phyloP scores from a whole-genome alignment of 2,113 vertebrate species.

The Andinoacara biseriatus region DNA sequence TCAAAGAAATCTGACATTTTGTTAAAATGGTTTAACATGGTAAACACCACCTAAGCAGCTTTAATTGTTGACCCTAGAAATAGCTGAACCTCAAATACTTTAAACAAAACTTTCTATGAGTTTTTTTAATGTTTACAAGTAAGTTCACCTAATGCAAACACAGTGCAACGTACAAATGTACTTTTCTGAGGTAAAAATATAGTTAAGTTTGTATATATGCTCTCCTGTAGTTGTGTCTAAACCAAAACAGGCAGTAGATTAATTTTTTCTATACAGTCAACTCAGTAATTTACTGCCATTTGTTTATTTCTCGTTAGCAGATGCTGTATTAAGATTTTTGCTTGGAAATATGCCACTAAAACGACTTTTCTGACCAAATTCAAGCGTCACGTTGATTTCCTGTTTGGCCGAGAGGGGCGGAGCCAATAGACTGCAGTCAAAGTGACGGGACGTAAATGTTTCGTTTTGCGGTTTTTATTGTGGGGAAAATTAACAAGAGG shows the following conservation, averaged over 20 bases:
- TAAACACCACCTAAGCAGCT: background rate
- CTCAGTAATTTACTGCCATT: background rate
- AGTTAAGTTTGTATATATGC: background rate
- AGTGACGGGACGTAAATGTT: background rate
- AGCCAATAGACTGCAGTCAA: background rate
- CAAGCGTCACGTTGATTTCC: background rate
- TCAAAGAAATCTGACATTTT: background rate
- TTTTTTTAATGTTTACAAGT: background rate
- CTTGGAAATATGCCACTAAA: background rate
- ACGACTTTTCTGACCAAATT: background rate
- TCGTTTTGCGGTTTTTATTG: background rate
- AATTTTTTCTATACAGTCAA: too few species aligned
- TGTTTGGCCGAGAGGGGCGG: constrained; percentile 12
- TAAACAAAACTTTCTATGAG: background rate
- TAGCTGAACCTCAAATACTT: background rate
- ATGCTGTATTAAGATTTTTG: background rate
- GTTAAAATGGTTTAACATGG: background rate
- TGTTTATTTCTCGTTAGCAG: background rate
- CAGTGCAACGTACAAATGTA: too few species aligned
- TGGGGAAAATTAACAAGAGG: background rate
- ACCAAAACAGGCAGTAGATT: background rate
- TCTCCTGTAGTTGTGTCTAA: background rate
- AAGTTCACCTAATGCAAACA: too few species aligned
- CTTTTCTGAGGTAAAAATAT: too few species aligned
- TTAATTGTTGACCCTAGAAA: background rate